Evolutionary conservation across 2,113 vertebrate species (phyloP).

Genomic region (Sarotherodon lohbergeri): DNA sequence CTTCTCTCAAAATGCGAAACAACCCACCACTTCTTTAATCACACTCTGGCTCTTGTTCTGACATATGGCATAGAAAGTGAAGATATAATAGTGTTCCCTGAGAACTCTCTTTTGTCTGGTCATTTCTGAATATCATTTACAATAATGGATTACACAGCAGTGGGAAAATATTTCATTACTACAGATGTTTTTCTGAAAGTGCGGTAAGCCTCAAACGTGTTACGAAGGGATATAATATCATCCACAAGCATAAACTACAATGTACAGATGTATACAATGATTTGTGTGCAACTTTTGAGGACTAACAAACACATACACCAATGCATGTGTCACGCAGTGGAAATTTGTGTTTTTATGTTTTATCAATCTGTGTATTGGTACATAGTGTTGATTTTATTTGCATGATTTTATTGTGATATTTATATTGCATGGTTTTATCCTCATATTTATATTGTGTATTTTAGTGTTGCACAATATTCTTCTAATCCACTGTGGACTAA

Average conservation of each 20-base stretch:
- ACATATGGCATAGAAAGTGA: not conserved
- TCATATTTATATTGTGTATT: no score
- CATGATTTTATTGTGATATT: no score
- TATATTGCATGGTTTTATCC: no score
- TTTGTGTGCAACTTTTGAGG: not conserved
- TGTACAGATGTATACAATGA: not conserved
- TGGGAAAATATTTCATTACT: not conserved
- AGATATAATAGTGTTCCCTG: not conserved
- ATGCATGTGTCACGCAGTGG: not conserved
- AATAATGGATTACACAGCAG: no score
- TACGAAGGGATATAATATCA: not conserved
- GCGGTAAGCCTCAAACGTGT: not conserved
- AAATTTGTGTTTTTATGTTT: no score
- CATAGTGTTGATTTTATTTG: no score
- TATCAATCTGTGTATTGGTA: no score
- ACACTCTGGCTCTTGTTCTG: not conserved
- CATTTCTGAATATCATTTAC: not conserved
- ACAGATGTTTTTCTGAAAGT: not conserved
- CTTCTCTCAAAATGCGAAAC: not conserved
- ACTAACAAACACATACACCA: not conserved
- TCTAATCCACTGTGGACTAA: no score
- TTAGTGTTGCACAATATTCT: no score
- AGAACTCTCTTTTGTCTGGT: not conserved
- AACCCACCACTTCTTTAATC: not conserved
- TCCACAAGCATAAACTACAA: not conserved